Base-by-base conservation (phyloP, 2,113 vertebrate species). In the Bos javanicus region DNA sequence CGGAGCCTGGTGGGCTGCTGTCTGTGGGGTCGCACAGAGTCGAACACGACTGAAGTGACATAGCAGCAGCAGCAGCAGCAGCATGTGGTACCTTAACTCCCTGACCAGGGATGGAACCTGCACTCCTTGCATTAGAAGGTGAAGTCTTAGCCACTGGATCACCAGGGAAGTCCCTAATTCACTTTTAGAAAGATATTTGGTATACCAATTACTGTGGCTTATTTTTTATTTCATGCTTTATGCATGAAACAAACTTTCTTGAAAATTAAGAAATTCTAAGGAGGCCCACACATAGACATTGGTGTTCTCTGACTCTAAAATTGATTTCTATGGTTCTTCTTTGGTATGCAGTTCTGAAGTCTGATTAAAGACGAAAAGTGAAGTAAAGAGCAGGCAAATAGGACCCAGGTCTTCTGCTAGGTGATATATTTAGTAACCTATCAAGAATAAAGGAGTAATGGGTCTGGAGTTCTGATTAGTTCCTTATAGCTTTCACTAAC, bases 1-100 rank as follows among this genome's bases (percentile, higher is more conserved):
- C 0, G 8, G 33, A 36, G 64, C 17, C 64, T 11, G 64, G 64
- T 36, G 64, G 64, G 64, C 64, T 67, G 33, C 64, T 0, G 0
- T 36, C 64, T 36, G 1, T 67, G 33, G 33, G 17, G 33, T 11
- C 2, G 0, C n/a, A 67, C 16, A 67, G 64, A 36, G 64, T 67
- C 1, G 2, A 17, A 11, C 64, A 67, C 0, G 4, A 67, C 64
- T 19, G 33, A 21, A 21, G 64, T 0, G 3, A 2, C 11, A 13
- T 25, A 59, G 25, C 57, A 57, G 25, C 28, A 30, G 60, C 60
- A 64, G 60, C 15, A 33, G 60, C 30, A n/a, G 62, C 33, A 67
- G 71, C 0, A 39, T 39, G 71, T 17, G 23, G 71, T 7, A 26
- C 43, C 39, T 76, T 14, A 26, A 23, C 71, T 43, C 23, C 12